phyloP scores from a whole-genome alignment of 2,888 invertebrate genomes.

The Melieria picta region DNA sequence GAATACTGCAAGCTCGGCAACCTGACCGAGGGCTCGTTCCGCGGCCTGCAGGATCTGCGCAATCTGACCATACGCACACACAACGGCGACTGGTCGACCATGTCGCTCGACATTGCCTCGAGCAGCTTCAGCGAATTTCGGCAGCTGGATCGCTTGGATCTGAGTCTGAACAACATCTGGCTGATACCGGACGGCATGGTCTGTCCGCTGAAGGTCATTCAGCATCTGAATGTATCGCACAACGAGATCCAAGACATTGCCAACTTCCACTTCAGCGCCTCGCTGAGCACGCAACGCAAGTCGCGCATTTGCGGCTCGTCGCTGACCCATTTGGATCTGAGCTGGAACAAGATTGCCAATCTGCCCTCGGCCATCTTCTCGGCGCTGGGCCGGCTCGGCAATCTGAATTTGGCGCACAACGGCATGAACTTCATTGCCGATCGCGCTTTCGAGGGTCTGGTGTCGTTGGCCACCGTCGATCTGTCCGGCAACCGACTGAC shows the following conservation, averaged over 20 bases:
- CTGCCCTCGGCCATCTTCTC: constrained; percentile 86
- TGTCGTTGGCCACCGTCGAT: constrained; percentile 84
- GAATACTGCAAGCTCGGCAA: constrained; percentile 88
- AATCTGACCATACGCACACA: constrained; percentile 87
- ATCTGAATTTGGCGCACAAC: constrained; percentile 86
- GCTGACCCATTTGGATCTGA: constrained; percentile 82
- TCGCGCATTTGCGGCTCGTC: constrained; percentile 70
- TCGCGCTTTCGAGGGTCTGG: constrained; percentile 82
- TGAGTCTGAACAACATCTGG: constrained; percentile 90
- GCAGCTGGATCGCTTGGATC: constrained; percentile 83
- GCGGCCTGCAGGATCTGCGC: constrained; percentile 81
- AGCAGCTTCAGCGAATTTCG: constrained; percentile 82
- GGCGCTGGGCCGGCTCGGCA: constrained; percentile 78
- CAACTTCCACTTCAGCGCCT: constrained; percentile 85
- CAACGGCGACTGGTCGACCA: constrained; percentile 86
- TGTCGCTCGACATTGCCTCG: constrained; percentile 83
- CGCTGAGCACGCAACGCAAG: constrained; percentile 62
- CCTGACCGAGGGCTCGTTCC: constrained; percentile 83
- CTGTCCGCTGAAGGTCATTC: constrained; percentile 82
- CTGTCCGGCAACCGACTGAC: constrained; percentile 90
- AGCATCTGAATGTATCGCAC: constrained; percentile 84
- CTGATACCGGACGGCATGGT: constrained; percentile 86
- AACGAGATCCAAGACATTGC: constrained; percentile 89
- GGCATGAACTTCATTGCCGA: constrained; percentile 89
- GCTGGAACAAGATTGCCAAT: constrained; percentile 84